Base-by-base conservation (phyloP, 2,888 invertebrate species). In the Monochamus alternatus region DNA sequence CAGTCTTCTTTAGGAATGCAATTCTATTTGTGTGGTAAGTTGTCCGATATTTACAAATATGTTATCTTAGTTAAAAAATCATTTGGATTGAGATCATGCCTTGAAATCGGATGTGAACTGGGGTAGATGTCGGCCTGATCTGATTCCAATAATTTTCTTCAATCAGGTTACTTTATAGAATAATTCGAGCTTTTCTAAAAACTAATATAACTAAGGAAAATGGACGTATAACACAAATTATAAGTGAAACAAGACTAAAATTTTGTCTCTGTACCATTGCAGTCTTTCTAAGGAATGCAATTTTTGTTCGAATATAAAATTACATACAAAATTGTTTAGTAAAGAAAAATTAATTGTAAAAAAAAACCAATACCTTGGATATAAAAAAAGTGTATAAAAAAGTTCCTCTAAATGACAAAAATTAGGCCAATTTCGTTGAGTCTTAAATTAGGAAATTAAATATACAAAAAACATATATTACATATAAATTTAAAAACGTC, bases 1-100 rank as follows among this genome's bases (percentile, higher is more conserved):
- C 68, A 69, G 68, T 69, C 68, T 69, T 69, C 9, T 38, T n/a
- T 5, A 59, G 68, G 59, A 69, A 59, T 69, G 68, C 47, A 59
- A 30, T 58, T 14, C 38, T 10, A 63, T 63, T 3, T 44, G 7
- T 14, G 43, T 14, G 22, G 22, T 22, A 22, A 22, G 22, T 22
- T 22, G 22, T 22, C 22, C 22, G 22, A 38, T 38, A 38, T 38
- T 38, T 38, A 38, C 38, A 38, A 38, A 38, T 38, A 38, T 38
- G 62, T 63, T n/a, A n/a, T n/a, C n/a, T n/a, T 44, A 60, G n/a
- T 38, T 32, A 7, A 38, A 60, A 58, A 14, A 58, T 38, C 38
- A 38, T 4, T 38, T 38, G 38, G 38, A 38, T 38, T 38, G 38
- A 38, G 38, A 38, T 38, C 38, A 38, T 5, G 38, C 38, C 38